A percentile compares a stretch with the other conserved stretches of the same genome.
Evolutionary conservation across 2,888 invertebrate species (phyloP).

Genomic region (Eupithecia abbreviata): DNA sequence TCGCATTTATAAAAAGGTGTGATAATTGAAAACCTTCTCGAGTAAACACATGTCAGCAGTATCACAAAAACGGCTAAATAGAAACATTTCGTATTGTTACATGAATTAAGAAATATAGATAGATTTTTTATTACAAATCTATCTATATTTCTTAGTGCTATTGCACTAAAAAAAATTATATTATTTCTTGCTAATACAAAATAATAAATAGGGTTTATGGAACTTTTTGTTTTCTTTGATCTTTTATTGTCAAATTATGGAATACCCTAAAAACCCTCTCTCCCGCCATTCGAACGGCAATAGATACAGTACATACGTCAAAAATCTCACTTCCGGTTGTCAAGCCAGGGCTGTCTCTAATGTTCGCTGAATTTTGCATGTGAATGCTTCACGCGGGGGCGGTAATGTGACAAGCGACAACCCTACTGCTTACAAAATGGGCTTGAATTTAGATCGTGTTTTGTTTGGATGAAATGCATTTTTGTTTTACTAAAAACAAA

Average conservation of each 20-base stretch:
- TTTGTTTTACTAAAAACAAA: neutral
- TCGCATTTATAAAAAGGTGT: too few relatives aligned
- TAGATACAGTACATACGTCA: conserved; percentile 62
- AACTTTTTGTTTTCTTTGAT: neutral
- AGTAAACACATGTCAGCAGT: too few relatives aligned
- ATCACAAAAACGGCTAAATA: too few relatives aligned
- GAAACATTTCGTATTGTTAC: too few relatives aligned
- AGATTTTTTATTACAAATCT: too few relatives aligned
- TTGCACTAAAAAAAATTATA: too few relatives aligned
- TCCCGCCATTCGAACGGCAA: conserved; percentile 39
- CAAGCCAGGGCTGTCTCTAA: conserved; percentile 68
- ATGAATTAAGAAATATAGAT: too few relatives aligned
- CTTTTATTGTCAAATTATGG: conserved; percentile 20
- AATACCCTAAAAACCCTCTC: conserved; percentile 31
- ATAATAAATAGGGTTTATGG: neutral
- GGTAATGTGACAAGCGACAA: conserved; percentile 81
- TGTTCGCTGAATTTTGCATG: conserved; percentile 77
- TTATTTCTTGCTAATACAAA: neutral
- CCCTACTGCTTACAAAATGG: conserved; percentile 59
- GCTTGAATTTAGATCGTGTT: conserved; percentile 34
- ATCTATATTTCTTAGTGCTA: too few relatives aligned
- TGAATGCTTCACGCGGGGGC: conserved; percentile 66
- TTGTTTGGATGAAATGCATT: conserved; percentile 18
- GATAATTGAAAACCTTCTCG: too few relatives aligned
- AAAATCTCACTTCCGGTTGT: conserved; percentile 77